A percentile compares a stretch with the other conserved stretches of the same genome.
Evolutionary conservation across 2,888 invertebrate genomes (phyloP).

Genomic region (Melanchra persicariae): DNA sequence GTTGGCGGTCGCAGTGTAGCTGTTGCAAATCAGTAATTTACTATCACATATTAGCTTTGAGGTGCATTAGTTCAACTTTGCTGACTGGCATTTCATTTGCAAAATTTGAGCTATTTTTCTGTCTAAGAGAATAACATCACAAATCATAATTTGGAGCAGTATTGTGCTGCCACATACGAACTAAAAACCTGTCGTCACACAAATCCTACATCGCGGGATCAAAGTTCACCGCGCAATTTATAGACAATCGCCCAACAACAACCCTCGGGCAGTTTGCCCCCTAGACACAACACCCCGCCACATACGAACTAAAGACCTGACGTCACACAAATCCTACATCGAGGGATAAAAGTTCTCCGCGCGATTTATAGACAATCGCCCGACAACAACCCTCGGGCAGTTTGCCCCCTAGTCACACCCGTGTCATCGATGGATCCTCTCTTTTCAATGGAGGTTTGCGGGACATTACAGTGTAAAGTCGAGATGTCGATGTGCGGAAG

Average conservation of each 20-base stretch:
- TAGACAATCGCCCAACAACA: not conserved
- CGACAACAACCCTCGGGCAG: not conserved
- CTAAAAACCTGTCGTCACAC: no score
- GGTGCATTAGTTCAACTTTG: not conserved
- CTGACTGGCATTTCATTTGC: no score
- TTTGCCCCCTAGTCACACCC: no score
- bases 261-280: not conserved
- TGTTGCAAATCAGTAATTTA: constrained; percentile 1
- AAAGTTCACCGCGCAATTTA: not conserved
- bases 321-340: no score
- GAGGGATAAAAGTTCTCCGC: no score
- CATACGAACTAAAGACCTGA: not conserved
- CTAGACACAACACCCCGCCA: no score
- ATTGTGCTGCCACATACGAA: not conserved
- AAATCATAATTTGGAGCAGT: not conserved
- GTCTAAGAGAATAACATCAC: not conserved
- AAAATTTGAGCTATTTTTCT: not conserved
- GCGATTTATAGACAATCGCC: not conserved
- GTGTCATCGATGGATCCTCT: not conserved
- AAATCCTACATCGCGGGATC: no score
- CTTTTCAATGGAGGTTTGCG: no score
- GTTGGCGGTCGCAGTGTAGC: no score
- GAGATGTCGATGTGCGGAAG: no score
- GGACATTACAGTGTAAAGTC: not conserved
- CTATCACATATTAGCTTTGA: not conserved